These are phyloP conservation scores for Mimumesa dahlbomi DNA, from an alignment of 2,888 invertebrate species.

Conservation along the genomic window DNA sequence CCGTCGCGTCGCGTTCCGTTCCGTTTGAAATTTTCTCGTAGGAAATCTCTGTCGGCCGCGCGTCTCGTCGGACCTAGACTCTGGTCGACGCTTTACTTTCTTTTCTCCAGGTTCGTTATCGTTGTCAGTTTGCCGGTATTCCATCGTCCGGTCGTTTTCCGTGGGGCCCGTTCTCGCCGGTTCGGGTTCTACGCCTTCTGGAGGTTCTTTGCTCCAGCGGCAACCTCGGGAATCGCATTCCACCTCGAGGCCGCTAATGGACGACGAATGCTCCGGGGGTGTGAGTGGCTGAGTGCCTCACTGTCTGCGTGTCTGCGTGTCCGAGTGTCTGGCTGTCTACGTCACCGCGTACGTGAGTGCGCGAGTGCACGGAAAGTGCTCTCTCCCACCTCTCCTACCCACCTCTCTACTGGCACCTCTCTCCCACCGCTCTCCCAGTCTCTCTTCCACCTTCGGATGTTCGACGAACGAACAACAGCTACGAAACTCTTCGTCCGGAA, in stretches of 20 bases:
- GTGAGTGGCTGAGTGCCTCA: too few relatives aligned
- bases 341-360: too few relatives aligned
- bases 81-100: neutral
- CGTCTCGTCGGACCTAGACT: neutral
- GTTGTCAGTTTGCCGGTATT: neutral
- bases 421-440: neutral
- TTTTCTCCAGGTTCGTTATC: neutral
- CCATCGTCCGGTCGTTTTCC: neutral
- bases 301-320: too few relatives aligned
- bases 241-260: conserved; percentile 66
- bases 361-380: conserved; percentile 58
- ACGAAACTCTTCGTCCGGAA: neutral
- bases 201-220: conserved; percentile 7
- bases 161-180: neutral
- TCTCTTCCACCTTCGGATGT: too few relatives aligned
- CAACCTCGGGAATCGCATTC: conserved; percentile 59
- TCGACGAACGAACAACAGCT: too few relatives aligned
- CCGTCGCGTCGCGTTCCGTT: neutral
- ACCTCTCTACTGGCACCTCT: neutral
- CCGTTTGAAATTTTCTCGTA: too few relatives aligned
- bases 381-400: conserved; percentile 28
- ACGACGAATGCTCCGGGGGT: conserved; percentile 53
- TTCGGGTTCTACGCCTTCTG: neutral
- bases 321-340: too few relatives aligned
- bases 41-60: neutral